Evolutionary conservation across 2,113 vertebrate species (phyloP), one percentile per base, ranked within the genome.

Genomic region (Bucco capensis): DNA sequence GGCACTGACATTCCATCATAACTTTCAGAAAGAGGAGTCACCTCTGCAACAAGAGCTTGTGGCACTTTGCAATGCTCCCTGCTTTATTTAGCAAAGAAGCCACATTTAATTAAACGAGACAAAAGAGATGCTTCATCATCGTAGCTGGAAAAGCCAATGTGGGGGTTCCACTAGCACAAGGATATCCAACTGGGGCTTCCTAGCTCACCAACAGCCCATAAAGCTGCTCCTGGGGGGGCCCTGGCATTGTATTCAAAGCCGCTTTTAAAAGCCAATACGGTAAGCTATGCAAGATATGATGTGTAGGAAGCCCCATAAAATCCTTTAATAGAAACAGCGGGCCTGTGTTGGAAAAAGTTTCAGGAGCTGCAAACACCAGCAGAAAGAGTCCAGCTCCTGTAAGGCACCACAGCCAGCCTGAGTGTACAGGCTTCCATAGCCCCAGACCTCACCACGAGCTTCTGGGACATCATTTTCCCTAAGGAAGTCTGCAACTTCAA

Each of bases 191-290:
- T 35, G 61, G 19, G 33, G 83, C 46, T 84, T 58, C 69, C 67
- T 51, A 62, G 72, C 47, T 73, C 2, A 0, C 93, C 47, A 12
- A 35, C 61, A 95, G 91, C 86, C 96, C 18, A 14, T 95, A 96
- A 97, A 97, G 77, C 92, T 95, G 96, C 93, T 95, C 82, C 95
- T 96, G 92, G 93, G 94, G 94, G 87, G 95, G 90, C 86, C 95
- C 89, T 97, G 96, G 96, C 95, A 94, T 78, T 88, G 80, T 92
- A 92, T 84, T 96, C 95, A 96, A 96, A 96, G 95, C 56, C 60
- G 56, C 66, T 82, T 86, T 91, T 94, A 96, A 95, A 70, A 86
- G 84, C 51, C 73, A 93, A 16, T 35, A 83, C 6, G 56, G 90
- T 58, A 53, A 73, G 50, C 83, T 95, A 62, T 82, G 83, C 89